phyloP scores from a whole-genome alignment of 2,797 vertebrate species.

The Argentina silus region DNA sequence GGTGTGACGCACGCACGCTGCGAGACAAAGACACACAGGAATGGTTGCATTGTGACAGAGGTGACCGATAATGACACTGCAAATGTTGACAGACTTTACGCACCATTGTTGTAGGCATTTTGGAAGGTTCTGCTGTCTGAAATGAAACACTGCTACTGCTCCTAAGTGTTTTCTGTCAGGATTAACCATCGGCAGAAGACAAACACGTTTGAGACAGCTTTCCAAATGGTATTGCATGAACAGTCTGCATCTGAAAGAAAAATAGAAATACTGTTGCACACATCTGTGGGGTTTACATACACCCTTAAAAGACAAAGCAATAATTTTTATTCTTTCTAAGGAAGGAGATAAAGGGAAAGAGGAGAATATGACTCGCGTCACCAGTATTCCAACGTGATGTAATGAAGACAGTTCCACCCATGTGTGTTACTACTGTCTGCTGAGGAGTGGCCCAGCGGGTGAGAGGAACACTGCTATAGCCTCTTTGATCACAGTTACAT shows the following conservation, averaged over 20 bases:
- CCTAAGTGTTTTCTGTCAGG: neutral
- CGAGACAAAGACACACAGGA: slow-evolving; percentile 6
- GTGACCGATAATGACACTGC: neutral
- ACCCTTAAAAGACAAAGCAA: neutral
- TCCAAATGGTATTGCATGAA: neutral
- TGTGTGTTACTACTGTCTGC: slow-evolving; percentile 39
- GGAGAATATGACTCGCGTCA: slow-evolving; percentile 20
- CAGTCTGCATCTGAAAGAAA: neutral
- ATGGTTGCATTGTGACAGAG: slow-evolving; percentile 11
- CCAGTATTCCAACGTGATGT: slow-evolving; percentile 37
- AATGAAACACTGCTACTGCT: neutral
- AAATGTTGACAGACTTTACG: slow-evolving; percentile 19
- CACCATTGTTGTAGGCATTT: slow-evolving; percentile 14
- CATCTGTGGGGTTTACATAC: neutral
- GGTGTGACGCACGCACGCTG: neutral
- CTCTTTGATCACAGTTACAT: slow-evolving; percentile 47
- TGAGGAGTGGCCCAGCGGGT: slow-evolving; percentile 20
- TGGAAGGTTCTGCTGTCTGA: slow-evolving; percentile 1
- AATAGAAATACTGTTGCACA: neutral
- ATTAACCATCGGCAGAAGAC: neutral
- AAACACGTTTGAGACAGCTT: neutral
- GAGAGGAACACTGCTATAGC: slow-evolving; percentile 9
- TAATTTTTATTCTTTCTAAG: neutral
- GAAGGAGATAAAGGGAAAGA: slow-evolving; percentile 4
- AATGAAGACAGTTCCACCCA: slow-evolving; percentile 42